A percentile compares a stretch with the other conserved stretches of the same genome.
These are phyloP conservation scores for Molanna angustata DNA, from an alignment of 2,888 invertebrate species.

Conservation along the genomic window DNA sequence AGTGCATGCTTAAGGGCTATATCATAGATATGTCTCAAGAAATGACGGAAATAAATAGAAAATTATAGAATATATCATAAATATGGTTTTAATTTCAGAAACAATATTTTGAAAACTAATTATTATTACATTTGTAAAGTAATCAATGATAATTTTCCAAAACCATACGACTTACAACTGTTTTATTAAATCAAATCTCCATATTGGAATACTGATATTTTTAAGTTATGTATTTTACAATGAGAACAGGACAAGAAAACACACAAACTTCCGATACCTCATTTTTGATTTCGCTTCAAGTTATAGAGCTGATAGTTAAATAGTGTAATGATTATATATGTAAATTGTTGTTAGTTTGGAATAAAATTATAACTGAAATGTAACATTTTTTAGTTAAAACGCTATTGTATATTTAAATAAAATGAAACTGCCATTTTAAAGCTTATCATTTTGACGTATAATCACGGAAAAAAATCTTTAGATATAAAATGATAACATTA, in stretches of 20 bases:
- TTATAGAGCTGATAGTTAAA: constrained; percentile 21
- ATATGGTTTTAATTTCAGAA: too few species aligned
- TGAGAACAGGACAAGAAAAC: too few species aligned
- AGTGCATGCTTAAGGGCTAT: constrained; percentile 27
- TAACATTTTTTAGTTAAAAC: constrained; percentile 15
- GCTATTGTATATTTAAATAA: constrained; percentile 14
- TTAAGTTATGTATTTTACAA: neutral
- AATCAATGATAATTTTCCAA: too few species aligned
- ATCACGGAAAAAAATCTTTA: constrained; percentile 16
- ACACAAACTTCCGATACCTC: too few species aligned
- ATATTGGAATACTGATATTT: neutral
- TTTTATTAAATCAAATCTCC: neutral
- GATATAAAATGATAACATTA: constrained; percentile 26
- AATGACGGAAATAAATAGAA: constrained; percentile 8
- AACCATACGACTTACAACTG: neutral
- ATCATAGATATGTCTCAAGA: constrained; percentile 16
- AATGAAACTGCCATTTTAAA: constrained; percentile 28
- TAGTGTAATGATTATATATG: constrained; percentile 22
- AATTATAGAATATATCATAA: too few species aligned
- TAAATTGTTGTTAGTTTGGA: constrained; percentile 27
- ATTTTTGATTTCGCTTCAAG: constrained; percentile 10
- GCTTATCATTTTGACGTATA: constrained; percentile 28
- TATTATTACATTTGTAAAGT: too few species aligned
- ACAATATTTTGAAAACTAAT: too few species aligned
- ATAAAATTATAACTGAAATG: constrained; percentile 8